phyloP scores from a whole-genome alignment of 2,113 vertebrate genomes.

The Pachycephala philippinensis region DNA sequence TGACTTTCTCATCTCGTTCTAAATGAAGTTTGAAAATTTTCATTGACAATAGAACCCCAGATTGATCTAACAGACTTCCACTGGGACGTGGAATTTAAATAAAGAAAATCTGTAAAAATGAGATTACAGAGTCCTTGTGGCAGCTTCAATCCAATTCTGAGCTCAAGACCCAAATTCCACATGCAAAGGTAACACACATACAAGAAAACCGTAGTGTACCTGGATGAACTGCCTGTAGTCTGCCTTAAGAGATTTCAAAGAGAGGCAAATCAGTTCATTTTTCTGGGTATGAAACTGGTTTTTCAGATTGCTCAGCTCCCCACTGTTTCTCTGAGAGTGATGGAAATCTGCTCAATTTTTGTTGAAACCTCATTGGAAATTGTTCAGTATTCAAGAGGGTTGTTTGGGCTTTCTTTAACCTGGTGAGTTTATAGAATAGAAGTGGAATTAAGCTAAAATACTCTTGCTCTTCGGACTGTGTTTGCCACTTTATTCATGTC shows the following conservation, averaged over 20 bases:
- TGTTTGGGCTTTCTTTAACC: not conserved
- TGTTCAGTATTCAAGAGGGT: not conserved
- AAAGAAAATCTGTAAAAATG: not conserved
- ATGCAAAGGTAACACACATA: not conserved
- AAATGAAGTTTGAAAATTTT: not conserved
- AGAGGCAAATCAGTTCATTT: not conserved
- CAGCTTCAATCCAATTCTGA: not conserved
- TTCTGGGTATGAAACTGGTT: not conserved
- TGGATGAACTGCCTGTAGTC: not conserved
- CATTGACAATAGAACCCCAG: not conserved
- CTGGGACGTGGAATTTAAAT: not conserved
- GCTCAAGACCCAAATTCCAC: not conserved
- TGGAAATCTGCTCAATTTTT: not conserved
- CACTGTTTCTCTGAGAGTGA: not conserved
- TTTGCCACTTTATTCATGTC: not conserved
- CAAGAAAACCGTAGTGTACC: not conserved
- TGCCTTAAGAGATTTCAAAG: not conserved
- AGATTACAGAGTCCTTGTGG: not conserved
- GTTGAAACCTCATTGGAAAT: not conserved
- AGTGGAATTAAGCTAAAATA: not conserved
- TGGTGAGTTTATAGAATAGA: not conserved
- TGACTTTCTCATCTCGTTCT: not conserved
- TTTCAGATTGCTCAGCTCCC: not conserved
- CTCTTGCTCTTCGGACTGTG: not conserved
- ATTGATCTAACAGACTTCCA: not conserved